These are phyloP conservation scores for Cryptoblepharus egeriae DNA, from an alignment of 2,797 vertebrate genomes.

Conservation along the genomic window DNA sequence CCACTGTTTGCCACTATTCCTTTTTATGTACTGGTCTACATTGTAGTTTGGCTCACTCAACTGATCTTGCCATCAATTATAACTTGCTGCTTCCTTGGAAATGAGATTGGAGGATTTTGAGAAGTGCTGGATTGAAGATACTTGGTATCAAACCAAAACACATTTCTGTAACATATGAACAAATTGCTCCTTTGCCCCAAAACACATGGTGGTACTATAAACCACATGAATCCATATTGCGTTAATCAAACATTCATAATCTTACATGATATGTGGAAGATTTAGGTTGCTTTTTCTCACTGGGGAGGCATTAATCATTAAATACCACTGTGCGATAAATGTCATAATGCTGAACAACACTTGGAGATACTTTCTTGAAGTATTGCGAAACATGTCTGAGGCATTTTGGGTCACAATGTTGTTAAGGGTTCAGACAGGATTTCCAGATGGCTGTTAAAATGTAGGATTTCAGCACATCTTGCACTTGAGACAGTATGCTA, in stretches of 20 bases:
- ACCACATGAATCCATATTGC: neutral
- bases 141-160: neutral
- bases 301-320: slow-evolving; percentile 8
- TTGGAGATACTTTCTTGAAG: neutral
- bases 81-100: neutral
- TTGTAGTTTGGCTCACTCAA: neutral
- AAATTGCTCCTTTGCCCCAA: neutral
- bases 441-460: slow-evolving; percentile 64
- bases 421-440: slow-evolving; percentile 63
- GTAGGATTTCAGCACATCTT: slow-evolving; percentile 67
- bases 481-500: slow-evolving; percentile 63
- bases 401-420: slow-evolving; percentile 51
- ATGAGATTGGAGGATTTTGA: neutral
- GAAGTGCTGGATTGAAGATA: neutral
- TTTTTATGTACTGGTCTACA: neutral
- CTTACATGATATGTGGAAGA: neutral
- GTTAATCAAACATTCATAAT: neutral
- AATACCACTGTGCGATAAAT: neutral
- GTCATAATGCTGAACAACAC: neutral
- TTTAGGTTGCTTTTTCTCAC: slow-evolving; percentile 7
- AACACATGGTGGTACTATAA: neutral
- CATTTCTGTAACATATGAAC: neutral
- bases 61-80: neutral
- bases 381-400: slow-evolving; percentile 12
- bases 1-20: neutral